phyloP scores from a whole-genome alignment of 2,113 vertebrate species.

The Dasyurus viverrinus region DNA sequence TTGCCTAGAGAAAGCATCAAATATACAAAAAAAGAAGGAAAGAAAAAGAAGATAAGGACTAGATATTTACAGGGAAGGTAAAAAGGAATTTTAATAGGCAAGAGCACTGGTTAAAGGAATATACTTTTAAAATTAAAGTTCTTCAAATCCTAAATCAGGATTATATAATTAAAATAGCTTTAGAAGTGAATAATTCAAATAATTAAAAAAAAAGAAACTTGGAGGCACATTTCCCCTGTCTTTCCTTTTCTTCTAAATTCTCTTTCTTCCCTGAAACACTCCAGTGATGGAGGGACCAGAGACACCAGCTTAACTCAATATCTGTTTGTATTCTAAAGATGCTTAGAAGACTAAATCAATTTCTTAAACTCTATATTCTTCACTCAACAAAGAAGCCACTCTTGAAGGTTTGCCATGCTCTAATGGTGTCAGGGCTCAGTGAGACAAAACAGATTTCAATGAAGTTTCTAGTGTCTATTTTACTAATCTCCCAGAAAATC shows the following conservation, averaged over 20 bases:
- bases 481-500: too few relatives aligned
- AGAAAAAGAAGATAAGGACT: neutral
- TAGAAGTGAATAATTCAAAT: slow-evolving; percentile 54
- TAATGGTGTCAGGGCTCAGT: neutral
- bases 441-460: neutral
- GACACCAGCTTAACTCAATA: too few relatives aligned
- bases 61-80: slow-evolving; percentile 66
- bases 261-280: neutral
- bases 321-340: neutral
- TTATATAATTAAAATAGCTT: slow-evolving; percentile 37
- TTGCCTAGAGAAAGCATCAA: slow-evolving; percentile 80
- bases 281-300: neutral
- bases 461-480: neutral
- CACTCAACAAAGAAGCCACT: neutral
- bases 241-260: neutral
- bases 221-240: too few relatives aligned
- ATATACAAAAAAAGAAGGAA: neutral
- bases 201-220: neutral
- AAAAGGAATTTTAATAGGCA: slow-evolving; percentile 62
- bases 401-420: neutral
- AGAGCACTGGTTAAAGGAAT: slow-evolving; percentile 58
- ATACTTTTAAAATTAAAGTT: slow-evolving; percentile 51
- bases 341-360: neutral
- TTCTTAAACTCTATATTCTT: neutral
- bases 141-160: slow-evolving; percentile 22